Conservation (phyloP, 2,888 invertebrate genomes). For the Ptychoptera albimana region DNA sequence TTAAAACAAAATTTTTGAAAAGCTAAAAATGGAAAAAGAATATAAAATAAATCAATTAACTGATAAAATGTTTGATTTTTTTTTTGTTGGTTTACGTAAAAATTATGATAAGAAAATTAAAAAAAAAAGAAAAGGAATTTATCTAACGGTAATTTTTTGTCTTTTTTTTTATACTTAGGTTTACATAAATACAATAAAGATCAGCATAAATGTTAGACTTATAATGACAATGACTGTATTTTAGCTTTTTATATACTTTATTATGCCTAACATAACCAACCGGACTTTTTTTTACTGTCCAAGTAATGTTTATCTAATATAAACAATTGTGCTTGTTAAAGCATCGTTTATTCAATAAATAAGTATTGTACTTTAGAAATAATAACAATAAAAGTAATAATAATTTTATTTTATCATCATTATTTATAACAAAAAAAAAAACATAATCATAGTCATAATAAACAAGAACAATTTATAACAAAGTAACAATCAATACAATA, state of each 20-base stretch:
- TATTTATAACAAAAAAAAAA: no score
- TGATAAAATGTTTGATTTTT: no score
- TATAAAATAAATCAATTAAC: no score
- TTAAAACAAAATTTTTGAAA: no score
- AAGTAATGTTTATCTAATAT: slow-evolving; percentile 2
- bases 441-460: no score
- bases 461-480: no score
- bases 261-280: background rate
- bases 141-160: no score
- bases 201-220: background rate
- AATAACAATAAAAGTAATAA: no score
- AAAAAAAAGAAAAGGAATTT: no score
- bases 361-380: background rate
- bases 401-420: no score
- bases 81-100: background rate
- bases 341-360: slow-evolving; percentile 4
- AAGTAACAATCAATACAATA: no score
- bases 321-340: slow-evolving; percentile 5
- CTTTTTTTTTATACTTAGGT: background rate
- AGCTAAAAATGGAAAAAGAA: no score
- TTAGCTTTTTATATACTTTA: background rate
- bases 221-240: background rate
- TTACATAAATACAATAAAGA: background rate
- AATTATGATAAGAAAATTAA: background rate
- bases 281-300: background rate